Evolutionary conservation across 2,888 invertebrate species (phyloP).

Genomic region (Agonopterix arenella): DNA sequence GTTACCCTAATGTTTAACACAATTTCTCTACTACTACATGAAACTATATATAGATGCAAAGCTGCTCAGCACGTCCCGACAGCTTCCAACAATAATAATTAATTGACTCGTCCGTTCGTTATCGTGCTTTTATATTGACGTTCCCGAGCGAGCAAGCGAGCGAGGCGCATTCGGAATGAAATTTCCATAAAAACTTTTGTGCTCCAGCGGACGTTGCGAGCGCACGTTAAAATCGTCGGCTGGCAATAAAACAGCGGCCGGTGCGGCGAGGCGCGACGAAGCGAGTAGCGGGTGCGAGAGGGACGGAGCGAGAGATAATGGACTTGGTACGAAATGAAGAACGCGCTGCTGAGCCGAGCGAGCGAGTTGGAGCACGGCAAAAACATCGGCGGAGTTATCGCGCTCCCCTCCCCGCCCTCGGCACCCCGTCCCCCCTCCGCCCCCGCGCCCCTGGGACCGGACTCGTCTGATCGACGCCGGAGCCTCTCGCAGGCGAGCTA

Average conservation of each 20-base stretch:
- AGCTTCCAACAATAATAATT: slow-evolving; percentile 76
- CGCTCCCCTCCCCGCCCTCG: slow-evolving; percentile 29
- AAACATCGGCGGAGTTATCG: slow-evolving; percentile 74
- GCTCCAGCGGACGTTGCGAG: slow-evolving; percentile 76
- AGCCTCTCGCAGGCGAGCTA: slow-evolving; percentile 66
- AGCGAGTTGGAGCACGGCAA: slow-evolving; percentile 70
- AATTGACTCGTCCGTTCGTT: slow-evolving; percentile 77
- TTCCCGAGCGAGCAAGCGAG: slow-evolving; percentile 68
- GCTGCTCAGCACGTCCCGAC: slow-evolving; percentile 59
- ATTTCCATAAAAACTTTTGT: slow-evolving; percentile 78
- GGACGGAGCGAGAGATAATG: slow-evolving; percentile 68
- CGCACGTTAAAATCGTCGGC: slow-evolving; percentile 77
- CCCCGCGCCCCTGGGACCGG: slow-evolving; percentile 36
- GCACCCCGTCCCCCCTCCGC: slow-evolving; percentile 28
- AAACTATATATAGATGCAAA: slow-evolving; percentile 45
- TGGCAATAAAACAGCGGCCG: slow-evolving; percentile 76
- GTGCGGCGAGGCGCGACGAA: slow-evolving; percentile 73
- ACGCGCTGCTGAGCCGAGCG: slow-evolving; percentile 68
- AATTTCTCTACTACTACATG: neutral
- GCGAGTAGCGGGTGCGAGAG: slow-evolving; percentile 54
- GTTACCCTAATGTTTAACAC: neutral
- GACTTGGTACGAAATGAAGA: slow-evolving; percentile 72
- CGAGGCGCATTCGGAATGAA: slow-evolving; percentile 75
- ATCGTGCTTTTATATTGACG: slow-evolving; percentile 77
- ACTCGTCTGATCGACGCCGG: slow-evolving; percentile 62